Evolutionary conservation across 30 jellyfish, hydroid and myxozoan genomes (phyloP).

Genomic region (Sanderia malayensis): DNA sequence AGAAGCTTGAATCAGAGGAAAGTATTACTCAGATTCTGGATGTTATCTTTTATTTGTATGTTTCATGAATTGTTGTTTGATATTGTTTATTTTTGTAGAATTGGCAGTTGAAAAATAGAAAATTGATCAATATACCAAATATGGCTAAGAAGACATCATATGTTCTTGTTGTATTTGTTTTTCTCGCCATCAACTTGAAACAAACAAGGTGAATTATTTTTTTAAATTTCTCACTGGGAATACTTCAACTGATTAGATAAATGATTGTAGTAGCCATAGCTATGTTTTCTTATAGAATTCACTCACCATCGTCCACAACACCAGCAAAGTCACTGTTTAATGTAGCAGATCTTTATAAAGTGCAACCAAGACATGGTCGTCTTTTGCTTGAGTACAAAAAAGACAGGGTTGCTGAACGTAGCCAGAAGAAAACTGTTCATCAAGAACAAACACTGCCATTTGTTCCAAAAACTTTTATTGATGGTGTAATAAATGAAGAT

Average conservation of each 20-base stretch:
- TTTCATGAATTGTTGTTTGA: too few species aligned
- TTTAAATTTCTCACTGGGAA: neutral
- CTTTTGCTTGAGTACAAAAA: constrained; percentile 48
- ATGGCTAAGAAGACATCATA: constrained; percentile 56
- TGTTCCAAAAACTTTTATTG: constrained; percentile 21
- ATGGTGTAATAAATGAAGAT: constrained; percentile 32
- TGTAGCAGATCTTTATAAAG: constrained; percentile 16
- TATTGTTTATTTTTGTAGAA: constrained; percentile 18
- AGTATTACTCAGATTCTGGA: neutral
- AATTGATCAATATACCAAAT: constrained; percentile 38
- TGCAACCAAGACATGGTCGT: constrained; percentile 59
- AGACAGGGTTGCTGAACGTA: neutral
- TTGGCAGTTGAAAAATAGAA: constrained; percentile 21
- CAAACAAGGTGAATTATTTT: constrained; percentile 17
- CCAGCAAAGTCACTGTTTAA: too few species aligned
- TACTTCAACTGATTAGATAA: neutral
- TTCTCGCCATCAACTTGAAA: constrained; percentile 46
- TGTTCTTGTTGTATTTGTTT: constrained; percentile 42
- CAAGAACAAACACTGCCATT: constrained; percentile 12
- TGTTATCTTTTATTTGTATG: too few species aligned
- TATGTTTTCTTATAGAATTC: neutral
- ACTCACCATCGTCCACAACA: constrained; percentile 18
- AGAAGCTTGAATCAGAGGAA: constrained; percentile 55
- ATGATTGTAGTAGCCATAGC: neutral
- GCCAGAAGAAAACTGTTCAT: constrained; percentile 13